Conservation (phyloP, 2,888 invertebrate species). For the Phalera bucephala region DNA sequence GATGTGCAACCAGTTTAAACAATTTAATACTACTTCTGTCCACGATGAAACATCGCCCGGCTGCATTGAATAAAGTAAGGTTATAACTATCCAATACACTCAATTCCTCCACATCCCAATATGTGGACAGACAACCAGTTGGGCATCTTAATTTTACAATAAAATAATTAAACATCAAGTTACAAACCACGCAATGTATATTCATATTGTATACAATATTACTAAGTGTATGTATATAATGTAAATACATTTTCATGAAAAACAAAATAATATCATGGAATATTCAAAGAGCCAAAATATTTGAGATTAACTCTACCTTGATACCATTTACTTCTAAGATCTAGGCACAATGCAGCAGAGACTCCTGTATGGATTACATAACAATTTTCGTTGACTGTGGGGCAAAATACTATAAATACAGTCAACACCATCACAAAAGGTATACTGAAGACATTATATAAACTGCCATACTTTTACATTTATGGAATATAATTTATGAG, state of each 20-base stretch:
- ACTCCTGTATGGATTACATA: conserved; percentile 82
- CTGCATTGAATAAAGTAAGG: conserved; percentile 41
- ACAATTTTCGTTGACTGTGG: conserved; percentile 82
- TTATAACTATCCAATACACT: conserved; percentile 45
- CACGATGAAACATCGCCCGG: conserved; percentile 44
- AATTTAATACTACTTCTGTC: conserved; percentile 54
- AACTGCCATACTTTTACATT: conserved; percentile 44
- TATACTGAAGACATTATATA: conserved; percentile 58
- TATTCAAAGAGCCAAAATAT: conserved; percentile 83
- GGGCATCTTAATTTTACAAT: conserved; percentile 78
- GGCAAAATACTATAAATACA: conserved; percentile 64
- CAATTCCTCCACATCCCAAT: conserved; percentile 56
- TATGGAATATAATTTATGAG: conserved; percentile 30
- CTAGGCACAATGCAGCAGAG: conserved; percentile 84
- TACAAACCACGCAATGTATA: conserved; percentile 83
- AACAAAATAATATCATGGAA: conserved; percentile 83
- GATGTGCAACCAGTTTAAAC: conserved; percentile 74
- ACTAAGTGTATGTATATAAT: conserved; percentile 82
- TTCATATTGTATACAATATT: conserved; percentile 79
- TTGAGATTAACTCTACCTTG: conserved; percentile 83
- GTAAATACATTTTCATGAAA: conserved; percentile 82
- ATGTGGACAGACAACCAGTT: conserved; percentile 70
- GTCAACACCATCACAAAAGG: conserved; percentile 69
- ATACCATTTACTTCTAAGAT: conserved; percentile 83
- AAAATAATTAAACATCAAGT: conserved; percentile 79